These are phyloP conservation scores for Apodemia duryi DNA, from an alignment of 2,888 invertebrate genomes.

Conservation along the genomic window DNA sequence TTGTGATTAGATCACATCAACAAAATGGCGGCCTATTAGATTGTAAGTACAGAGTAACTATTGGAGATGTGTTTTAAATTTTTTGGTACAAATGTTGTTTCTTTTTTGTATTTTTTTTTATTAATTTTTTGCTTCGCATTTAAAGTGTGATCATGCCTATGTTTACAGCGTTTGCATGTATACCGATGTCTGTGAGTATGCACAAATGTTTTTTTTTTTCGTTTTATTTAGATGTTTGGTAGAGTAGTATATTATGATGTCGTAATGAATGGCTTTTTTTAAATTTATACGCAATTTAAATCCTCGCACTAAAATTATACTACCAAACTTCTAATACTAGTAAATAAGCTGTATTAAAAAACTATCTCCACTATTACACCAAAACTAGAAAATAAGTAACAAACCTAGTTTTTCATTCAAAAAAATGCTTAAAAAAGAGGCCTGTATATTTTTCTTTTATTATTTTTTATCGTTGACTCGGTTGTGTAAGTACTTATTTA, in stretches of 20 bases:
- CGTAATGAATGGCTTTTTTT: conserved; percentile 17
- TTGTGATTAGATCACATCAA: conserved; percentile 44
- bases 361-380: conserved; percentile 65
- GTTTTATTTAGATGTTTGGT: conserved; percentile 47
- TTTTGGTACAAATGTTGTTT: conserved; percentile 65
- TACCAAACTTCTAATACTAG: conserved; percentile 62
- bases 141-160: conserved; percentile 74
- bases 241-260: conserved; percentile 53
- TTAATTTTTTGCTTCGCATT: conserved; percentile 70
- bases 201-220: conserved; percentile 63
- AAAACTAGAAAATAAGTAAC: conserved; percentile 54
- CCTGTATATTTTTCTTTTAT: conserved; percentile 42
- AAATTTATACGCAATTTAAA: conserved; percentile 22
- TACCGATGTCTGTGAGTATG: conserved; percentile 74
- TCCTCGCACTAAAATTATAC: conserved; percentile 28
- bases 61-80: conserved; percentile 47
- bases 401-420: conserved; percentile 40
- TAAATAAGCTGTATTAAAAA: conserved; percentile 50
- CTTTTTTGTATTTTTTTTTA: conserved; percentile 47
- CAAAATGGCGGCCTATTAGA: conserved; percentile 68
- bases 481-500: conserved; percentile 81
- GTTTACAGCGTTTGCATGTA: conserved; percentile 76
- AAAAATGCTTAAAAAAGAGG: conserved; percentile 38
- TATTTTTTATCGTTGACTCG: conserved; percentile 64
- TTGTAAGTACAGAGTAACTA: conserved; percentile 68